phyloP scores from a whole-genome alignment of 2,888 invertebrate species.

The Campoletis raptor region DNA sequence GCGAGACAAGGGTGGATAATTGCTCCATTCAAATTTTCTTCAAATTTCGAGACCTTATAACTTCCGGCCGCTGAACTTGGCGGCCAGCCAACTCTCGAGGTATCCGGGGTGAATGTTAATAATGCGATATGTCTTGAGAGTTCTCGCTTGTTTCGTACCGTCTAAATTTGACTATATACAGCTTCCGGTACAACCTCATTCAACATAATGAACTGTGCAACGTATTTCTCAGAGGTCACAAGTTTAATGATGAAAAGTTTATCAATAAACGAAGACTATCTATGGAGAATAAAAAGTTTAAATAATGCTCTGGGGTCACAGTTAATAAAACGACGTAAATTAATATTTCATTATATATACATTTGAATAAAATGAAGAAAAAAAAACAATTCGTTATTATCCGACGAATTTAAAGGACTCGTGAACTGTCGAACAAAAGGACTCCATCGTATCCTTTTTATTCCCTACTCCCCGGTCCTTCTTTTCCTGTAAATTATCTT shows the following conservation, averaged over 20 bases:
- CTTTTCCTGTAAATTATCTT: conserved; percentile 24
- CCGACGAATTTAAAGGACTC: background rate
- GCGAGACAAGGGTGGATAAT: conserved; percentile 46
- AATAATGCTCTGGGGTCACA: background rate
- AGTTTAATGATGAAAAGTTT: background rate
- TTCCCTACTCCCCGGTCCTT: background rate
- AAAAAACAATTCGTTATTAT: background rate
- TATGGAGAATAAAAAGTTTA: background rate
- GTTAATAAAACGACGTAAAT: background rate
- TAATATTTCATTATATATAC: background rate
- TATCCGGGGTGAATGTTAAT: conserved; percentile 43
- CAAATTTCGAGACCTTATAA: conserved; percentile 4
- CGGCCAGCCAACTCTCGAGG: conserved; percentile 36
- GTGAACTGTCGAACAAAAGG: background rate
- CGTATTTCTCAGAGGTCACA: conserved; percentile 18
- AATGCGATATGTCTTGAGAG: conserved; percentile 40
- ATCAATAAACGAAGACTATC: conserved; percentile 15
- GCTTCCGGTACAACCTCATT: conserved; percentile 8
- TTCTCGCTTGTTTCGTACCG: conserved; percentile 42
- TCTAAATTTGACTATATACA: conserved; percentile 40
- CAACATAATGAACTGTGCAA: conserved; percentile 39
- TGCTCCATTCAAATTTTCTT: conserved; percentile 20
- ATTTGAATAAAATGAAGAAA: background rate
- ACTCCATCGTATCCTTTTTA: background rate
- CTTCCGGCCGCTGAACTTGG: conserved; percentile 53